Percentiles rank a stretch among this genome's conserved stretches.
Conservation (phyloP, 2,888 invertebrate genomes). For the Idaea dimidiata region DNA sequence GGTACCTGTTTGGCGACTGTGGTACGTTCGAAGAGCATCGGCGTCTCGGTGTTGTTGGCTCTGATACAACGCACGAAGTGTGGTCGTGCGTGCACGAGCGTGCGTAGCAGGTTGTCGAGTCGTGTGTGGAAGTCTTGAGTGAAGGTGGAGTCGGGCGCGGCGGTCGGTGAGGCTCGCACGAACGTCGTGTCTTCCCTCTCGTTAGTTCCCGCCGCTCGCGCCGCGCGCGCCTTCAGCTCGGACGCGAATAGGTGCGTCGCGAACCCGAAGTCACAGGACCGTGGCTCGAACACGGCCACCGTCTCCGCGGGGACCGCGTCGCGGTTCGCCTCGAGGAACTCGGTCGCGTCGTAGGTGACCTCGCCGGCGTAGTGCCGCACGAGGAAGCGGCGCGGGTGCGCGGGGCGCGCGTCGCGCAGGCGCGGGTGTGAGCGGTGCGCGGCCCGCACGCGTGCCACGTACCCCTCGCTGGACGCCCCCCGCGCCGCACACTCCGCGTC, state of each 20-base stretch:
- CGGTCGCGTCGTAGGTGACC: conserved; percentile 93
- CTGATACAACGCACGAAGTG: conserved; percentile 97
- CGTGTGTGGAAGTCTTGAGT: conserved; percentile 98
- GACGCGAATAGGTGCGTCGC: conserved; percentile 97
- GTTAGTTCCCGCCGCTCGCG: conserved; percentile 80
- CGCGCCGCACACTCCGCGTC: conserved; percentile 94
- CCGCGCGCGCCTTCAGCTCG: conserved; percentile 86
- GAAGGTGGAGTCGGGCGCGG: conserved; percentile 92
- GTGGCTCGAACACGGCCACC: conserved; percentile 95
- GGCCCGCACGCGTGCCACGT: conserved; percentile 58
- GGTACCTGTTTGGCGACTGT: conserved; percentile 89
- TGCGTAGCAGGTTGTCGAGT: conserved; percentile 94
- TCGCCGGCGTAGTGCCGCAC: conserved; percentile 91
- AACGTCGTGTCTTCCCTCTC: too few species aligned
- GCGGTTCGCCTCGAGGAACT: conserved; percentile 94
- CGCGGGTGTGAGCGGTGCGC: conserved; percentile 86
- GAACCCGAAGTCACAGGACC: conserved; percentile 97
- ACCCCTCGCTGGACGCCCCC: conserved; percentile 84
- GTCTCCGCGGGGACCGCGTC: conserved; percentile 96
- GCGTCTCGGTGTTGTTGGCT: conserved; percentile 90
- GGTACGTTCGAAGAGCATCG: conserved; percentile 91
- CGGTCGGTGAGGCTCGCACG: conserved; percentile 94
- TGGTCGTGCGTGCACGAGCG: conserved; percentile 94
- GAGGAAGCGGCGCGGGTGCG: conserved; percentile 91
- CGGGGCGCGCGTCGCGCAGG: conserved; percentile 88